Percentiles rank a stretch among this genome's conserved stretches.
Conservation (phyloP, 2,888 invertebrate species). For the Schizaphis graminum region DNA sequence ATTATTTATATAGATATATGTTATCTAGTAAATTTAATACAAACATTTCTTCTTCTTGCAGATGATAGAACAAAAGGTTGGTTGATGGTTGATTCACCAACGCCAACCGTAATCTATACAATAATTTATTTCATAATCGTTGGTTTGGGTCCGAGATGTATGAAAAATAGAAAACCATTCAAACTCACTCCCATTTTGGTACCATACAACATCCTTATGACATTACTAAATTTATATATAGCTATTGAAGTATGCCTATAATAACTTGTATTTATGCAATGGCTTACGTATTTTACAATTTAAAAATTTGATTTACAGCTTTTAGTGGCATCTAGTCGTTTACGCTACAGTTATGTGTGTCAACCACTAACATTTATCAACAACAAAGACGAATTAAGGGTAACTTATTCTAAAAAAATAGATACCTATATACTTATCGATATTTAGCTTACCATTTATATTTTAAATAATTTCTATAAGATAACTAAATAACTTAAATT, state of each 20-base stretch:
- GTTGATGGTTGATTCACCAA: slow-evolving; percentile 86
- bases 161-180: slow-evolving; percentile 84
- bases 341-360: slow-evolving; percentile 88
- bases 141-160: slow-evolving; percentile 84
- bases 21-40: background rate
- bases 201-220: slow-evolving; percentile 88
- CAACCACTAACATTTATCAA: slow-evolving; percentile 85
- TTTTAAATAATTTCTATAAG: background rate
- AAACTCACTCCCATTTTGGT: slow-evolving; percentile 83
- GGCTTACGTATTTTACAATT: slow-evolving; percentile 25
- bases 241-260: slow-evolving; percentile 77
- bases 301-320: slow-evolving; percentile 72
- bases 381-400: slow-evolving; percentile 86
- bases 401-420: slow-evolving; percentile 70
- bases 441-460: background rate
- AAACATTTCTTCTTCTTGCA: slow-evolving; percentile 70
- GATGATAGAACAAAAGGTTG: slow-evolving; percentile 87
- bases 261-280: background rate
- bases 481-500: background rate
- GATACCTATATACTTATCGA: too few relatives aligned
- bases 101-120: slow-evolving; percentile 80
- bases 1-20: background rate
- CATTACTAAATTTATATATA: slow-evolving; percentile 86
- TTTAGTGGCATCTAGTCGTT: slow-evolving; percentile 79
- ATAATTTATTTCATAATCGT: slow-evolving; percentile 82